Evolutionary conservation across 2,113 vertebrate genomes (phyloP), one percentile per base, ranked within the genome.

Genomic region (Pachyramphus minor): DNA sequence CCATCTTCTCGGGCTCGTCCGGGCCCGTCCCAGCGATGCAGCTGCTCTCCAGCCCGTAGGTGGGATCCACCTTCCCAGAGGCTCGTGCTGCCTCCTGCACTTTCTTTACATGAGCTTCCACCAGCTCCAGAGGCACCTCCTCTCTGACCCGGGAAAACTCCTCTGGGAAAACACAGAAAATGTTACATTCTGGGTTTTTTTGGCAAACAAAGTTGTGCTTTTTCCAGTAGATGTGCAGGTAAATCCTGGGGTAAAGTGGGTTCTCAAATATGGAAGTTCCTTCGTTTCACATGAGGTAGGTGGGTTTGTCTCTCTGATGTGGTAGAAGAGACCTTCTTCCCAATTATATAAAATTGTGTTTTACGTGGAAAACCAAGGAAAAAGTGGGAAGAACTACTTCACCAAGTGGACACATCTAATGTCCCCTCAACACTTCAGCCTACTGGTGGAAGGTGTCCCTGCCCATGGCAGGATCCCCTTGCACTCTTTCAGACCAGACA

Each of bases 31-130:
- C 99, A 0, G 99, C 99, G 21, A 99, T 99, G 84, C 99, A 99
- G 92, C 99, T 99, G 97, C 98, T 99, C 95, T 99, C 99, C 60
- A 99, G 96, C 4, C 99, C 99, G 0, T 98, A 99, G 1, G 98
- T 97, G 0, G 99, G 99, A 94, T 99, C 99, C 74, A 99, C 99
- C 90, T 99, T 99, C 9, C 99, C 99, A 0, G 99, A 99, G 93
- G 97, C 98, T 60, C 98, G 97, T 1, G 99, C 99, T 0, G 99
- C 99, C 67, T 99, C 99, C 90, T 99, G 99, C 3, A 99, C 99
- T 53, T 99, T 99, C 97, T 99, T 99, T 31, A 99, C 99, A 0
- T 99, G 99, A n/a, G 99, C 99, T 88, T 99, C 99, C 24, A 99
- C 98, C 64, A 99, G 96, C 94, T 99, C 99, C 28, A 99, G 96